Evolutionary conservation across 2,797 vertebrate species (phyloP).

Genomic region (Typhlichthys eigenmanni): DNA sequence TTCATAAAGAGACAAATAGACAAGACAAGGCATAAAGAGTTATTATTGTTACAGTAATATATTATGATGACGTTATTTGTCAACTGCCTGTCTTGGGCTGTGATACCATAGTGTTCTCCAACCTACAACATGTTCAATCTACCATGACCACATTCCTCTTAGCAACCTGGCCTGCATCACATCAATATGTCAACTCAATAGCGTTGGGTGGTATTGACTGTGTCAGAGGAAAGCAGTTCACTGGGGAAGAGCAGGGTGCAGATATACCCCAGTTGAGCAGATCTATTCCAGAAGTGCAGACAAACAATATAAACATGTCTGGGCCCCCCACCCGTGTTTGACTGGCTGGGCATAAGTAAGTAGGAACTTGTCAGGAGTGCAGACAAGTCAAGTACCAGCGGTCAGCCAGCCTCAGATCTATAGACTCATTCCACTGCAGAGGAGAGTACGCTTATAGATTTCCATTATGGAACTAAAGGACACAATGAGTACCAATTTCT

Average conservation of each 20-base stretch:
- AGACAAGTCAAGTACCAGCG: conserved; percentile 23
- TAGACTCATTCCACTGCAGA: conserved; percentile 7
- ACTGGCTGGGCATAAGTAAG: conserved; percentile 5
- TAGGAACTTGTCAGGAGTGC: conserved; percentile 17
- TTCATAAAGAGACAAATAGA: no score
- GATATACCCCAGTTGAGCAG: conserved; percentile 30
- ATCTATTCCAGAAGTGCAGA: conserved; percentile 38
- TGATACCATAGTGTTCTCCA: conserved; percentile 13
- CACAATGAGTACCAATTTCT: conserved; percentile 1
- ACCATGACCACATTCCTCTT: conserved; percentile 58
- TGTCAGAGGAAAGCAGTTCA: conserved; percentile 65
- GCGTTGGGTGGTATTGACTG: conserved; percentile 68
- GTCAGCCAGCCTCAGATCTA: conserved; percentile 14
- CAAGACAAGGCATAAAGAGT: no score
- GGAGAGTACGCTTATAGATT: conserved; percentile 7
- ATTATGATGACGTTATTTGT: no score
- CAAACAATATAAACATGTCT: conserved; percentile 11
- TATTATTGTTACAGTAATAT: no score
- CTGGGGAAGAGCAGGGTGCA: conserved; percentile 21
- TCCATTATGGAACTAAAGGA: conserved; percentile 14
- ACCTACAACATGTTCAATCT: conserved; percentile 44
- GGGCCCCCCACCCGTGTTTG: background rate
- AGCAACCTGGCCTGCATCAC: conserved; percentile 51
- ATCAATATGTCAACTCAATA: conserved; percentile 76
- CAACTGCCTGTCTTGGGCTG: background rate